phyloP scores from a whole-genome alignment of 2,113 vertebrate species.

The Apteryx mantelli region DNA sequence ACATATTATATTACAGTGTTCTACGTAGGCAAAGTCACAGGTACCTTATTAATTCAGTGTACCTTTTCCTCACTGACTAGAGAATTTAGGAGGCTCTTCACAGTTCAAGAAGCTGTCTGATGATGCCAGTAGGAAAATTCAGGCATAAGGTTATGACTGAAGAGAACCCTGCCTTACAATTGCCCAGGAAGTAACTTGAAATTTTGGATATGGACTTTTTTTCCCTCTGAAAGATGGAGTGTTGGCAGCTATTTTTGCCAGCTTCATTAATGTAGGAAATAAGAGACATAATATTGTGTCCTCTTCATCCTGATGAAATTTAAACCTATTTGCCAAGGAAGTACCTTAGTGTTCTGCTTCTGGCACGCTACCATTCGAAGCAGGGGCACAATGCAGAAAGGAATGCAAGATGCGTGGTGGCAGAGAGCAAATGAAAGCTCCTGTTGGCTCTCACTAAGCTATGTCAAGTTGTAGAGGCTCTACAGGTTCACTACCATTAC shows the following conservation, averaged over 20 bases:
- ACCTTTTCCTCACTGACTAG: not conserved
- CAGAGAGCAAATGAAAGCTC: not conserved
- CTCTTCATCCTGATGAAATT: not conserved
- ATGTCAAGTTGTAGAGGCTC: not conserved
- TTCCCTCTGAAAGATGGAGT: not conserved
- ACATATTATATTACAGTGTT: no score
- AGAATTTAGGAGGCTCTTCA: fast-evolving
- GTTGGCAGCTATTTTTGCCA: not conserved
- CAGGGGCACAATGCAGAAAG: not conserved
- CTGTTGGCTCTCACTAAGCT: not conserved
- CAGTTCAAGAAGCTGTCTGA: not conserved
- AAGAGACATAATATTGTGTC: not conserved
- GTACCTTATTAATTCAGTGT: fast-evolving
- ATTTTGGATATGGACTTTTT: not conserved
- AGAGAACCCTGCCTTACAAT: not conserved
- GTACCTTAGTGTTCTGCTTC: not conserved
- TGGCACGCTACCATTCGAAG: not conserved
- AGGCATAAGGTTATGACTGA: not conserved
- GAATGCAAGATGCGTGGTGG: not conserved
- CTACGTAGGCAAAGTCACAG: not conserved
- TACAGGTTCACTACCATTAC: fast-evolving
- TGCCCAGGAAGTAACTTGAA: not conserved
- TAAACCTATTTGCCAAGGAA: not conserved
- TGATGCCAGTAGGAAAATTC: not conserved
- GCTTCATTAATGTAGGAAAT: not conserved